These are phyloP conservation scores for Eremophila alpestris DNA, from an alignment of 2,797 vertebrate species.

Conservation along the genomic window DNA sequence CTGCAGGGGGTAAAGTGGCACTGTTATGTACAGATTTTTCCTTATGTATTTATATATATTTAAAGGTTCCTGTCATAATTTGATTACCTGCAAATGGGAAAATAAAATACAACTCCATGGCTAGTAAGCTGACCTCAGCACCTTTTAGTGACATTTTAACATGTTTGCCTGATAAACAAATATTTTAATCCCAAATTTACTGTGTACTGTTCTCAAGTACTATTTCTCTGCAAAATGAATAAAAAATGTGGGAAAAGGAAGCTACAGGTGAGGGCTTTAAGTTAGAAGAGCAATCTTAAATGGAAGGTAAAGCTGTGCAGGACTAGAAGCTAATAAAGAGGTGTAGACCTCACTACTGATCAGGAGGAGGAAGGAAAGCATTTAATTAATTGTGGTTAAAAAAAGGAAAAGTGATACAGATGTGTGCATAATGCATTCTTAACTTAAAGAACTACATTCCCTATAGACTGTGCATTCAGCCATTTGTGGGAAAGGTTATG, in stretches of 20 bases:
- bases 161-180: constrained; percentile 21
- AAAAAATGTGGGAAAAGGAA: background rate
- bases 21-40: background rate
- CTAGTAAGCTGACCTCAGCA: constrained; percentile 30
- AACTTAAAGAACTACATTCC: background rate
- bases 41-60: background rate
- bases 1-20: background rate
- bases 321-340: background rate
- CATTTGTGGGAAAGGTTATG: background rate
- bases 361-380: background rate
- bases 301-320: background rate
- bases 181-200: background rate
- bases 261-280: background rate
- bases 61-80: constrained; percentile 30
- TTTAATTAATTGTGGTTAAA: background rate
- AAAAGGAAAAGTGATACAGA: background rate
- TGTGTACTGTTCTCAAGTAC: constrained; percentile 29
- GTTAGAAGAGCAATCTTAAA: background rate
- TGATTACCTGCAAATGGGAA: constrained; percentile 18
- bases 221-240: constrained; percentile 40
- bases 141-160: constrained; percentile 13
- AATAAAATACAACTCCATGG: constrained; percentile 38
- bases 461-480: background rate
- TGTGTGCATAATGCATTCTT: background rate
- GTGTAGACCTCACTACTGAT: background rate